Conservation (phyloP, 2,888 invertebrate species). For the Morpho achilles region DNA sequence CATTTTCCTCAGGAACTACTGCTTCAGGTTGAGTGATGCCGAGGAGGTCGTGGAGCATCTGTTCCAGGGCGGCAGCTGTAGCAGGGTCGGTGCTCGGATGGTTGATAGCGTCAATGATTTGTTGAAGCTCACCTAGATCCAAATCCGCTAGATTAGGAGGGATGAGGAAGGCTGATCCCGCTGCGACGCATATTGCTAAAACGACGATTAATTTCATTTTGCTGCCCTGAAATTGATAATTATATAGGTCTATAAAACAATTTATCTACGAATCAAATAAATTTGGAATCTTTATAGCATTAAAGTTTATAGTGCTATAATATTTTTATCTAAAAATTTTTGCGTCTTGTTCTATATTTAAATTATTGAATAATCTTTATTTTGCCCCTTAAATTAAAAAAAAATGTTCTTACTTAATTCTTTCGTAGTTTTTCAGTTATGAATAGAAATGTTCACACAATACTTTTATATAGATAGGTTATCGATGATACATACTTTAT, state of each 20-base stretch:
- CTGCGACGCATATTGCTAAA: slow-evolving; percentile 45
- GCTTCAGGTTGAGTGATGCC: slow-evolving; percentile 24
- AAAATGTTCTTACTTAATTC: no score
- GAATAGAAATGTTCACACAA: neutral
- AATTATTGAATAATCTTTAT: no score
- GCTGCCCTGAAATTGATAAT: slow-evolving; percentile 14
- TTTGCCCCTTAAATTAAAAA: no score
- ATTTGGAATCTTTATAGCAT: no score
- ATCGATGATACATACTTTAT: slow-evolving; percentile 4
- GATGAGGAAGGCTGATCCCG: slow-evolving; percentile 20
- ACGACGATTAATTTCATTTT: slow-evolving; percentile 32
- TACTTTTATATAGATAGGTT: slow-evolving; percentile 5
- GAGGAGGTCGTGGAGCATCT: slow-evolving; percentile 32
- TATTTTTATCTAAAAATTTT: no score
- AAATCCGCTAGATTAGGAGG: slow-evolving; percentile 15
- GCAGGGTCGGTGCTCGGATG: slow-evolving; percentile 40
- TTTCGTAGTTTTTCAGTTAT: no score
- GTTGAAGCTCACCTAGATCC: slow-evolving; percentile 27
- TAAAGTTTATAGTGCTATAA: neutral
- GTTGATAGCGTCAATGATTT: slow-evolving; percentile 36
- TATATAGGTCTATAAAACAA: neutral
- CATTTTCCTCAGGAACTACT: slow-evolving; percentile 18
- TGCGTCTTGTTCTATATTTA: no score
- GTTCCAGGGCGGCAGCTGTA: slow-evolving; percentile 36
- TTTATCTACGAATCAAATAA: no score